Base-by-base conservation (phyloP, 2,888 invertebrate genomes). In the Atherix ibis region DNA sequence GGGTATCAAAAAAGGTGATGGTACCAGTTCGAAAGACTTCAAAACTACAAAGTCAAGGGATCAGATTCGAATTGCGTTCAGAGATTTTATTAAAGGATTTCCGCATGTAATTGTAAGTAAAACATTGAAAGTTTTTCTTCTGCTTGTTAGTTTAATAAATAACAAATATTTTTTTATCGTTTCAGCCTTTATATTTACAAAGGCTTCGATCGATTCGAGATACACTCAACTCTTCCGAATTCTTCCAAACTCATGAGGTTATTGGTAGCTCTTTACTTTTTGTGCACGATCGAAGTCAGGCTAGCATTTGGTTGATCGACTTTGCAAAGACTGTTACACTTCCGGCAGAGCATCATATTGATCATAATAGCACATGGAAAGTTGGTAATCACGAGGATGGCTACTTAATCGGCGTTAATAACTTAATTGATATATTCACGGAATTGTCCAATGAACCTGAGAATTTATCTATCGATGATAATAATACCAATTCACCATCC, bases 351-450 rank as follows among this genome's bases (percentile, higher is more conserved):
- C 63, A 79, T 40, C 65, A 58, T 25, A 83, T 91, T 38, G 72
- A 76, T 49, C 94, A 94, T 60, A 72, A 72, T 41, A 71, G 77
- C 15, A 74, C 76, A 34, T 94, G 94, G 94, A 78, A 77, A 52
- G 89, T 91, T 39, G 92, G 92, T 27, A 94, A 91, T 61, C 92
- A 91, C 54, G 94, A 94, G 65, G 94, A 94, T 53, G 94, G 94
- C 41, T 94, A 92, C 64, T 68, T 92, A 45, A 83, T 85, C 43
- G 94, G 94, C 40, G 70, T 94, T 32, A 80, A 87, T 53, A 89
- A 91, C 64, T 67, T 94, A 43, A 82, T 92, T 47, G 75, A 79
- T 43, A 79, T 91, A 45, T 85, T 92, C 48, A 47, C 46, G 14
- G 58, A 58, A 44, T 44, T 62, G 35, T 48, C 50, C 37, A 43